phyloP scores from a whole-genome alignment of 2,113 vertebrate species.

The Brachyistius frenatus region DNA sequence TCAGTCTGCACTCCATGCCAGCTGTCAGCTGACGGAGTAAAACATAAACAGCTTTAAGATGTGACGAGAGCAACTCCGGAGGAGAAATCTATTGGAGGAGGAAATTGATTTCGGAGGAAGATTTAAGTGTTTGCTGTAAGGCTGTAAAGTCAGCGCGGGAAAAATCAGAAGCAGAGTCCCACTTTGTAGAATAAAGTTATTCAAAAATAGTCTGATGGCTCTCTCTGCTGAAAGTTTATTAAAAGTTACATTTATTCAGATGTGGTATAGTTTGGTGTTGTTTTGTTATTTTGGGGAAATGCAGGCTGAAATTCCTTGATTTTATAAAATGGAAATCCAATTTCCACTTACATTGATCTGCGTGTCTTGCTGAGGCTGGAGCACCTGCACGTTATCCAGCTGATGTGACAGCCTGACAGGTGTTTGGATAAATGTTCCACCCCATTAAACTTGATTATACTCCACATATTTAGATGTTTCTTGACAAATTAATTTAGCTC shows the following conservation, averaged over 20 bases:
- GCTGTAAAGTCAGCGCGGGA: slow-evolving; percentile 5
- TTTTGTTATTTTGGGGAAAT: slow-evolving; percentile 42
- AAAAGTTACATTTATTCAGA: slow-evolving; percentile 31
- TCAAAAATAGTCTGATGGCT: slow-evolving; percentile 49
- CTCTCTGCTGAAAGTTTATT: slow-evolving; percentile 21
- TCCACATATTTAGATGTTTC: slow-evolving; percentile 5
- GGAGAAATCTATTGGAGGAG: slow-evolving; percentile 38
- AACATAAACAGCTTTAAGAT: slow-evolving; percentile 57
- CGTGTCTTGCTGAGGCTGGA: slow-evolving; percentile 8
- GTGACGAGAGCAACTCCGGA: slow-evolving; percentile 34
- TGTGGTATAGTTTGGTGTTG: slow-evolving; percentile 16
- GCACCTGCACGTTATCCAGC: slow-evolving; percentile 26
- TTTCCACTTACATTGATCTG: slow-evolving; percentile 48
- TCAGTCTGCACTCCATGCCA: slow-evolving; percentile 64
- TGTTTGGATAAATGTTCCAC: slow-evolving; percentile 16
- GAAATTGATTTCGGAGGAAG: slow-evolving; percentile 41
- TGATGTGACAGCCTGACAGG: slow-evolving; percentile 7
- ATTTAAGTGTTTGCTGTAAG: slow-evolving; percentile 37
- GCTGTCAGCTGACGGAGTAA: slow-evolving; percentile 58
- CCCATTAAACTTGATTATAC: neutral
- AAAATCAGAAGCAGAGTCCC: slow-evolving; percentile 1
- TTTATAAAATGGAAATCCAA: slow-evolving; percentile 51
- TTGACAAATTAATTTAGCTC: slow-evolving; percentile 18
- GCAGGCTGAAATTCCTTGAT: slow-evolving; percentile 33
- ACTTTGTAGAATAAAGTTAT: slow-evolving; percentile 40